phyloP scores from a whole-genome alignment of 2,888 invertebrate species.

The Drosophila rubida region DNA sequence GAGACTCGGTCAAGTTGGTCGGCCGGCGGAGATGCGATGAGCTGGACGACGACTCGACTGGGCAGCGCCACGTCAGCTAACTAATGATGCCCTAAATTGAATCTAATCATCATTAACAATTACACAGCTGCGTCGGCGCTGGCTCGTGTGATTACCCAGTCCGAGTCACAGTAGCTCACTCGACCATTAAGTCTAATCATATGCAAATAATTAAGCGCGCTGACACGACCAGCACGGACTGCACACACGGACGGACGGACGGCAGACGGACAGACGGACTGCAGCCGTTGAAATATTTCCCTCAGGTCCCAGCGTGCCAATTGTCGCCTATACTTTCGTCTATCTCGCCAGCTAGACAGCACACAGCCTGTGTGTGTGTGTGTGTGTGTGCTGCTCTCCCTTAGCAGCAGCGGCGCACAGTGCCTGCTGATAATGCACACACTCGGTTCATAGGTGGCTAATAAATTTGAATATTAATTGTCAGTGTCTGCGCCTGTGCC shows the following conservation, averaged over 20 bases:
- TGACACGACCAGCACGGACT: slow-evolving; percentile 49
- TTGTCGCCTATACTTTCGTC: slow-evolving; percentile 72
- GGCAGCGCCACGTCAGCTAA: slow-evolving; percentile 67
- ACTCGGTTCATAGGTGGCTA: slow-evolving; percentile 83
- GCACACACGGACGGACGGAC: slow-evolving; percentile 15
- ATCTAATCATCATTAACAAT: slow-evolving; percentile 85
- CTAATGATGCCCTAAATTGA: slow-evolving; percentile 85
- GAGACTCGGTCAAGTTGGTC: slow-evolving; percentile 6
- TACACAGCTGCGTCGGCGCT: slow-evolving; percentile 69
- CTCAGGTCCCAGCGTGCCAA: slow-evolving; percentile 79
- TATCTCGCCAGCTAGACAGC: slow-evolving; percentile 49
- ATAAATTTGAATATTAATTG: slow-evolving; percentile 84
- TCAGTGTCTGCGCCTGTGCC: slow-evolving; percentile 67
- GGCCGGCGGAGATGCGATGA: slow-evolving; percentile 23
- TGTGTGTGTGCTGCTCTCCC: too few species aligned
- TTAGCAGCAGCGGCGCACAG: slow-evolving; percentile 49
- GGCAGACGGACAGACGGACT: slow-evolving; percentile 28
- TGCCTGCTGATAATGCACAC: slow-evolving; percentile 83
- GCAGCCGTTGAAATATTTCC: slow-evolving; percentile 82
- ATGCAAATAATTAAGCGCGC: slow-evolving; percentile 84
- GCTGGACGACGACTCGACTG: slow-evolving; percentile 31
- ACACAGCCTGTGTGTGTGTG: too few species aligned
- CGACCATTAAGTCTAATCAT: slow-evolving; percentile 80
- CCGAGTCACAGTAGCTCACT: slow-evolving; percentile 59
- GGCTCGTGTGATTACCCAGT: slow-evolving; percentile 63